Conservation (phyloP, 2,797 vertebrate species). For the Lacerta agilis region DNA sequence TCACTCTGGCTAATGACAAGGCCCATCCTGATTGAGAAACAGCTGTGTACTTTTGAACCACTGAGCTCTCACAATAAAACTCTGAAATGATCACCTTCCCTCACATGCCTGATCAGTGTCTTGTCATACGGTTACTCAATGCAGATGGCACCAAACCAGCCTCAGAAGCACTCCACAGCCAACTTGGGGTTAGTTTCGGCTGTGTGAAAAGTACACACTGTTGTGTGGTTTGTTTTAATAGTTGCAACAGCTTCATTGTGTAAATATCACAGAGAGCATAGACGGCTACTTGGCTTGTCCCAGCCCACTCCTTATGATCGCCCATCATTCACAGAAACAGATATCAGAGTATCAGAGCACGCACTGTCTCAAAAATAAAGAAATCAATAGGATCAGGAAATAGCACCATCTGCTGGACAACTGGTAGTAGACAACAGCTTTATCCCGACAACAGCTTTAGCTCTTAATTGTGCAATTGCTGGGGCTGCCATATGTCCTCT, state of each 20-base stretch:
- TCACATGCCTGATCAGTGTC: background rate
- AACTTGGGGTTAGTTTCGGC: background rate
- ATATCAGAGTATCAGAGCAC: fast-evolving
- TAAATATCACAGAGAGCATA: background rate
- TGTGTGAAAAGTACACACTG: background rate
- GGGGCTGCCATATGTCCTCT: too few species aligned
- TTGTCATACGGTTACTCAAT: background rate
- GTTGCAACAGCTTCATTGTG: background rate
- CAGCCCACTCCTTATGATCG: background rate
- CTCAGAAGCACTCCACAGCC: background rate
- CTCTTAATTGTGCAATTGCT: background rate
- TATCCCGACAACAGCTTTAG: too few species aligned
- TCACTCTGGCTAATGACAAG: too few species aligned
- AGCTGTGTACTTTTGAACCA: background rate
- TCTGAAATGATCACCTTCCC: background rate
- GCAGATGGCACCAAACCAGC: background rate
- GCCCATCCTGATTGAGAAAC: background rate
- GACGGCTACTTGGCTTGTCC: background rate
- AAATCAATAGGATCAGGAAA: slow-evolving; percentile 46
- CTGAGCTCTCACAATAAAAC: background rate
- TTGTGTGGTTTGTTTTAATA: background rate
- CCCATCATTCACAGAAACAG: background rate
- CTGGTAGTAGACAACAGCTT: background rate
- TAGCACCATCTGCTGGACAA: slow-evolving; percentile 73
- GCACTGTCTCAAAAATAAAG: background rate